Percentiles rank a stretch among this genome's conserved stretches.
phyloP scores from a whole-genome alignment of 2,888 invertebrate genomes.

The Trilocha varians region DNA sequence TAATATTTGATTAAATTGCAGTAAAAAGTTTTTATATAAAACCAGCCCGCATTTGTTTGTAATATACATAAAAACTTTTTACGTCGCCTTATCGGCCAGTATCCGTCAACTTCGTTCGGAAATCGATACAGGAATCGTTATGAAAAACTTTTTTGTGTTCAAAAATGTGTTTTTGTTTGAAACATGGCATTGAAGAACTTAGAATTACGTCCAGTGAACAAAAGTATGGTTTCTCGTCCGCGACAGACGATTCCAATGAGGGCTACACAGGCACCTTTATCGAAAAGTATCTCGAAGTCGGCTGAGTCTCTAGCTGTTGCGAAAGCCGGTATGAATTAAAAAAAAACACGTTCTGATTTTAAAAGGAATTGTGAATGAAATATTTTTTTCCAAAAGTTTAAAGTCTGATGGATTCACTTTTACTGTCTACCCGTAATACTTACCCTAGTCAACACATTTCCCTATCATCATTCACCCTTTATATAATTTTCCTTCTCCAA shows the following conservation, averaged over 20 bases:
- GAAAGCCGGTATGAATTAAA: slow-evolving; percentile 33
- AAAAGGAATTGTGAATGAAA: not conserved
- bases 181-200: slow-evolving; percentile 60
- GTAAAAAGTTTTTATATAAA: not conserved
- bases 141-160: not conserved
- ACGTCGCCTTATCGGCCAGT: not conserved
- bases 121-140: slow-evolving; percentile 3
- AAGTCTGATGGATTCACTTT: too few relatives aligned
- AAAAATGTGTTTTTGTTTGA: slow-evolving; percentile 20
- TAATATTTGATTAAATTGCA: not conserved
- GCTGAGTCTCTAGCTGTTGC: slow-evolving; percentile 55
- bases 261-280: slow-evolving; percentile 50
- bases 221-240: slow-evolving; percentile 50
- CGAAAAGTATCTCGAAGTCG: slow-evolving; percentile 52
- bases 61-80: not conserved
- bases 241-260: slow-evolving; percentile 52
- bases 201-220: slow-evolving; percentile 42
- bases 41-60: not conserved
- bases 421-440: too few relatives aligned
- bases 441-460: too few relatives aligned
- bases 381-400: not conserved
- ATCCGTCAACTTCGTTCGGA: not conserved
- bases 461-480: too few relatives aligned
- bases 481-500: too few relatives aligned
- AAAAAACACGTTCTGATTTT: not conserved